Evolutionary conservation across 2,888 invertebrate genomes (phyloP).

Genomic region (Dryobota labecula): DNA sequence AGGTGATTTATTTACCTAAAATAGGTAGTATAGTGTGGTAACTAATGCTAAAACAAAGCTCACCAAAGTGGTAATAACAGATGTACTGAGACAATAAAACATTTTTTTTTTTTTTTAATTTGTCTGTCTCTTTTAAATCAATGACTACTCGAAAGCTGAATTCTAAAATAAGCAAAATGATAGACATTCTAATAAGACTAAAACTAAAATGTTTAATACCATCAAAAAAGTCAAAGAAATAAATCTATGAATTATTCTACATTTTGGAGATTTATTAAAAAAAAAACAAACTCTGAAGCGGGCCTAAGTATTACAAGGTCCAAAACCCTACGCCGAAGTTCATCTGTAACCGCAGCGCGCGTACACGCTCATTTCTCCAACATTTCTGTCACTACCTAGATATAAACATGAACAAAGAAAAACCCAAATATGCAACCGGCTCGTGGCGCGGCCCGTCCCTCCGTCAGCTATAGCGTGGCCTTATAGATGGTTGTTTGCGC

Average conservation of each 20-base stretch:
- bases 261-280: not conserved
- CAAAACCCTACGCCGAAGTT: not conserved
- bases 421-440: constrained; percentile 76
- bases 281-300: not conserved
- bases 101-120: no score
- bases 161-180: not conserved
- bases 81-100: not conserved
- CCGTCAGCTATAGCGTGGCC: constrained; percentile 91
- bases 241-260: not conserved
- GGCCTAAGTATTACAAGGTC: not conserved
- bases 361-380: constrained; percentile 29
- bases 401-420: constrained; percentile 73
- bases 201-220: not conserved
- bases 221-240: not conserved
- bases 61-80: not conserved
- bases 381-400: constrained; percentile 47
- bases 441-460: constrained; percentile 85
- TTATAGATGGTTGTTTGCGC: constrained; percentile 91
- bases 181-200: not conserved
- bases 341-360: constrained; percentile 1
- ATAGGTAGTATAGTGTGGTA: no score
- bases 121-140: not conserved
- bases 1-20: not conserved
- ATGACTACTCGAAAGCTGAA: not conserved
- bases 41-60: not conserved